Conservation (phyloP, 2,113 vertebrate genomes). For the Ginglymostoma cirratum region DNA sequence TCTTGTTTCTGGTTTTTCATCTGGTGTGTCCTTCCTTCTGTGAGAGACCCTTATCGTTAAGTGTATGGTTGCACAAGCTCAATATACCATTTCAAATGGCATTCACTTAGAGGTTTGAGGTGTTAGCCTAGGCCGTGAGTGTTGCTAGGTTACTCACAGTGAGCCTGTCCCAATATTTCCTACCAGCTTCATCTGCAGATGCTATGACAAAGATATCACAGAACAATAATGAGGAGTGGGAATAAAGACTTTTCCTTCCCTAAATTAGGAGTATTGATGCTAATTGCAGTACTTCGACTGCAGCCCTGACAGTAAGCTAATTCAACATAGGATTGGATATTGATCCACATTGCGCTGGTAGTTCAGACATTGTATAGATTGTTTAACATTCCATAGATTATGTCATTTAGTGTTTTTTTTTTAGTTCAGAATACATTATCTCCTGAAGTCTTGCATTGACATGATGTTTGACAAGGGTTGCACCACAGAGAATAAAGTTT, state of each 20-base stretch:
- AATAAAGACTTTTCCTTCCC: neutral
- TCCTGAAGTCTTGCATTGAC: no score
- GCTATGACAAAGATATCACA: neutral
- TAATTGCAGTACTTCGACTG: neutral
- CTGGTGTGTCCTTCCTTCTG: neutral
- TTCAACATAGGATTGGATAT: neutral
- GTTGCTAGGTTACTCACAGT: neutral
- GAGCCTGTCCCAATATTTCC: neutral
- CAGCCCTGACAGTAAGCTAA: neutral
- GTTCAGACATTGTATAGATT: no score
- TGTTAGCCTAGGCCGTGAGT: neutral
- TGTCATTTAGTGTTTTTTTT: neutral
- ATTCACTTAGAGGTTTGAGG: neutral
- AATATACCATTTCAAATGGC: neutral
- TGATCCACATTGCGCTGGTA: neutral
- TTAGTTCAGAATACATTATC: neutral
- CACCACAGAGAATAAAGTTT: neutral
- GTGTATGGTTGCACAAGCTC: neutral
- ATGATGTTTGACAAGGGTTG: neutral
- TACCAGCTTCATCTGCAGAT: neutral
- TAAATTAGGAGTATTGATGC: neutral
- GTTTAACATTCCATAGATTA: no score
- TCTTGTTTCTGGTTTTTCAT: neutral
- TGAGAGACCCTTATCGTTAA: neutral
- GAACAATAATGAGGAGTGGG: neutral